These are phyloP conservation scores for Rhagonycha lutea DNA, from an alignment of 2,888 invertebrate species.

Conservation along the genomic window DNA sequence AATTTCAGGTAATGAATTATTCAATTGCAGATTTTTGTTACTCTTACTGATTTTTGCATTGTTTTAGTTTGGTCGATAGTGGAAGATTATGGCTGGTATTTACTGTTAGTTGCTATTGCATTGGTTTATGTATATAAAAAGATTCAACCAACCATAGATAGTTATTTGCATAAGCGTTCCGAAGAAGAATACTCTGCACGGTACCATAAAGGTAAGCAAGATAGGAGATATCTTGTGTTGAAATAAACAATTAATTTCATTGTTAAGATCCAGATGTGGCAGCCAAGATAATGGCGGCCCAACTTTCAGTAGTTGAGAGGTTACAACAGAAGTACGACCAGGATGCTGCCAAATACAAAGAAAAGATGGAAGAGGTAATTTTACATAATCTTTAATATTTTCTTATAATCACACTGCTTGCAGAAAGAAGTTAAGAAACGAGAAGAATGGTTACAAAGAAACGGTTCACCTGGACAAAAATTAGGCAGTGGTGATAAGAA, in stretches of 20 bases:
- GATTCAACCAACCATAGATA: constrained; percentile 45
- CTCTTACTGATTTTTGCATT: background rate
- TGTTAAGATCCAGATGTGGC: constrained; percentile 55
- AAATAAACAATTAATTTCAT: background rate
- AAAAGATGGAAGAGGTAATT: constrained; percentile 51
- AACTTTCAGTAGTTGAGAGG: constrained; percentile 50
- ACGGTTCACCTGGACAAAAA: constrained; percentile 39
- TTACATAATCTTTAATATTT: constrained; percentile 1
- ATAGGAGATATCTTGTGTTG: background rate
- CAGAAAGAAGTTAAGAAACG: constrained; percentile 47
- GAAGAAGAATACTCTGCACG: constrained; percentile 54
- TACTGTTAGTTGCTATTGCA: constrained; percentile 42
- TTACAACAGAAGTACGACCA: constrained; percentile 54
- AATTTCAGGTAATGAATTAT: background rate
- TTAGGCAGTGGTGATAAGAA: constrained; percentile 37
- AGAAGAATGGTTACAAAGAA: constrained; percentile 39
- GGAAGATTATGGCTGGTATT: constrained; percentile 53
- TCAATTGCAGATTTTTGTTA: background rate
- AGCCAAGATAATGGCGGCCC: constrained; percentile 45
- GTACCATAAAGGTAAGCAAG: constrained; percentile 56
- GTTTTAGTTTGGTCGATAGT: constrained; percentile 36
- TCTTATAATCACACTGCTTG: constrained; percentile 22
- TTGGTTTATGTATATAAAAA: constrained; percentile 48
- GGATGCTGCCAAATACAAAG: constrained; percentile 45
- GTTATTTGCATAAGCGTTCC: constrained; percentile 47